Evolutionary conservation across 2,888 invertebrate genomes (phyloP), one percentile per base, ranked within the genome.

Genomic region (Margaritifera margaritifera): DNA sequence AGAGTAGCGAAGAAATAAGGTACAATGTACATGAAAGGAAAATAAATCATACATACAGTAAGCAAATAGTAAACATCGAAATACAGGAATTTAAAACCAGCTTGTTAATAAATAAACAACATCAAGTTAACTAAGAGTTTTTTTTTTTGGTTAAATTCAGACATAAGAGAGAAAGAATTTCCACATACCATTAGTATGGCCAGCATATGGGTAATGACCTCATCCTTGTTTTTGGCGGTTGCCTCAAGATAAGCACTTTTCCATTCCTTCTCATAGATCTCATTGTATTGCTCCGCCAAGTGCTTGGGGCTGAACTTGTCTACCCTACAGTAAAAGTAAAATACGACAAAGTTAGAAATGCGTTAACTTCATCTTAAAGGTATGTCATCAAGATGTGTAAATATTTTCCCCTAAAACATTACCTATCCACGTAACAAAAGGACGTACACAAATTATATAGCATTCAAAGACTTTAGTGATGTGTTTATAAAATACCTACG

Each of bases 241-340:
- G 72, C 64, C 55, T 69, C 72, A 20, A 64, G 31, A 61, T 66
- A 66, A 3, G 69, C 72, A 51, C 53, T 61, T 25, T 66, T 69
- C 72, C 72, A 72, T 69, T 72, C 72, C 31, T 66, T 69, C 31
- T 72, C 72, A 54, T 66, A 72, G 15, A 72, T 31, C 50, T 69
- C 64, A 11, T 53, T 66, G 52, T 69, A 69, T 57, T 60, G 66
- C 58, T 66, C 69, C 20, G 69, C 62, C 58, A 72, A n/a, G 31
- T 72, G 72, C 54, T 72, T 72, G 4, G 72, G 69, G 50, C 69
- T 69, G 53, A 64, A 69, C 6, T 51, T 42, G 54, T 72, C 69
- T 20, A 31, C 56, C 19, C 72, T 72, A 68, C 27, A 66, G 66
- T 25, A 22, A 25, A 58, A 50, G 22, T 2, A n/a, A 4, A 50